Base-by-base conservation (phyloP, 2,113 vertebrate species). In the Siphamia tubifer region DNA sequence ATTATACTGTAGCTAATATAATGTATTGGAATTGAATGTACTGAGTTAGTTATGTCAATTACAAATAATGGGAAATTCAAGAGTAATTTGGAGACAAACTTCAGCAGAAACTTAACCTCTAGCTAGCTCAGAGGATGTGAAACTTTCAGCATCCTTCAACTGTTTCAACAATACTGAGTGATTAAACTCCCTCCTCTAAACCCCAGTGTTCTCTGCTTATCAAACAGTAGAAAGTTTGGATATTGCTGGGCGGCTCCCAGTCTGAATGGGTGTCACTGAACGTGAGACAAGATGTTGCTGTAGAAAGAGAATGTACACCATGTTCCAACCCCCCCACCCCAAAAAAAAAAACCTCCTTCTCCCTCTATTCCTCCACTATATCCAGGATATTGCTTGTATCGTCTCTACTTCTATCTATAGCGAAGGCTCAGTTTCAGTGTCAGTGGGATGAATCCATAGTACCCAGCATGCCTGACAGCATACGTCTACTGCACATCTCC, bases 361-460 rank as follows among this genome's bases (percentile, higher is more conserved):
- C 35, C 20, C 30, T 16, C 24, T 8, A 19, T 32, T 8, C 19
- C 24, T 19, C 40, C 25, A 61, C 51, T 11, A 28, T 8, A 40
- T 32, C 23, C 6, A 62, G 32, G 39, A 7, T 31, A 58, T 58
- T 13, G 53, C 57, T 48, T 74, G 55, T 4, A 51, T 28, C 35
- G 19, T 30, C 17, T 54, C 25, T 2, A 13, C 24, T 55, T 69
- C 57, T 63, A 47, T 68, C 42, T 53, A 30, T 53, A 48, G 55
- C 54, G 42, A 48, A 32, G 2, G 20, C 45, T 34, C 32, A 1
- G 39, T 11, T 48, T 72, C 23, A 71, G 42, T 13, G 15, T 62
- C 66, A 66, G 74, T 61, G 53, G 60, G 61, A 75, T 54, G 67
- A 55, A 71, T 76, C 79, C 77, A 80, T 81, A 83, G 74, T 68